Evolutionary conservation across 2,797 vertebrate species (phyloP).

Genomic region (Hypotaenidia okinawae): DNA sequence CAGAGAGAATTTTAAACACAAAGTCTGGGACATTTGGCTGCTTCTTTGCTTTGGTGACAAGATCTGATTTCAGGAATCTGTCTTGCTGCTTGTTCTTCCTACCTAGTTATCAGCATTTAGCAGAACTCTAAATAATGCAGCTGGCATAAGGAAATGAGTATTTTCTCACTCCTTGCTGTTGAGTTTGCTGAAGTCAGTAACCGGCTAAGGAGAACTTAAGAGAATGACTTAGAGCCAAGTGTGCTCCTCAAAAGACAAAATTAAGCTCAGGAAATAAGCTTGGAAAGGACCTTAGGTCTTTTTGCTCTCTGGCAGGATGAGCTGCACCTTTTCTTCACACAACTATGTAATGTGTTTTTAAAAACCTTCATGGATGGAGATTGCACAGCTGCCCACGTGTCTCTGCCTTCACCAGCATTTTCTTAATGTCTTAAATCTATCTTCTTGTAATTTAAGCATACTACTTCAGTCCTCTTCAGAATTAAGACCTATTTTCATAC

Average conservation of each 20-base stretch:
- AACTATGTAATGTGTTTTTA: neutral
- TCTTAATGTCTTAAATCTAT: neutral
- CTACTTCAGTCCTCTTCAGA: neutral
- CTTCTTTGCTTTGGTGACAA: neutral
- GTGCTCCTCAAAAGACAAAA: neutral
- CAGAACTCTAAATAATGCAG: neutral
- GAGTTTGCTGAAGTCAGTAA: neutral
- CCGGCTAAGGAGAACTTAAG: neutral
- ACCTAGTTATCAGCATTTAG: neutral
- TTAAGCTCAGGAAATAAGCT: neutral
- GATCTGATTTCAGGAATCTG: neutral
- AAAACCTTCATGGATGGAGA: neutral
- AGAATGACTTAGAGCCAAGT: neutral
- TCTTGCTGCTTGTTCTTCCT: neutral
- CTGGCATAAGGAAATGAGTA: neutral
- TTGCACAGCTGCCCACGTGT: neutral
- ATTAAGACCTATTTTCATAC: neutral
- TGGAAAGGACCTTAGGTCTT: neutral
- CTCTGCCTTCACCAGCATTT: neutral
- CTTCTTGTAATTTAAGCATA: neutral
- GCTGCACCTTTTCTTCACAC: neutral
- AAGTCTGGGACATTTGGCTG: neutral
- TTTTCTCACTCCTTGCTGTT: neutral
- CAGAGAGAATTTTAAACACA: neutral
- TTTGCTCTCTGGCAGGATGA: neutral